Percentiles rank a stretch among this genome's conserved stretches.
These are phyloP conservation scores for Artibeus jamaicensis DNA, from an alignment of 2,797 vertebrate species.

Conservation along the genomic window DNA sequence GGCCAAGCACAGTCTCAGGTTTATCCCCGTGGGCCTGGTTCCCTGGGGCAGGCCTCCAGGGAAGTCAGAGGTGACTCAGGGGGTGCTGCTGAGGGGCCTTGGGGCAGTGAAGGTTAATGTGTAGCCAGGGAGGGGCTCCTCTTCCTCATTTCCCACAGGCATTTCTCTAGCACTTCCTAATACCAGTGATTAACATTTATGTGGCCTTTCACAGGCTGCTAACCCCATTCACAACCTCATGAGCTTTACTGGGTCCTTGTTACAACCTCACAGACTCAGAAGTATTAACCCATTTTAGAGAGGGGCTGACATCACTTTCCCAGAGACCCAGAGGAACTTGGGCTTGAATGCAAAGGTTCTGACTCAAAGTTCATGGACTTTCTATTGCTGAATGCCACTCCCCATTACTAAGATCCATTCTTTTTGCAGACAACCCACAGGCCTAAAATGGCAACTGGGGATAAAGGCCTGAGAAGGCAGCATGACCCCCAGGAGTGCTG, in stretches of 20 bases:
- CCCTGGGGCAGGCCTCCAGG: not conserved
- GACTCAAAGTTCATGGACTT: not conserved
- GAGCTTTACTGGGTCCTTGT: not conserved
- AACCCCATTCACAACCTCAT: not conserved
- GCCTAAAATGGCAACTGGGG: not conserved
- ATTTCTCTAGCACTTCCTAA: conserved; percentile 43
- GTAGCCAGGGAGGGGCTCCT: conserved; percentile 10
- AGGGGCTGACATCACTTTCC: not conserved
- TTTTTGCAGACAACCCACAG: not conserved
- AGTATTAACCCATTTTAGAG: not conserved
- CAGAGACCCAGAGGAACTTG: not conserved
- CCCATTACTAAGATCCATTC: not conserved
- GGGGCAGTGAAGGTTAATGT: not conserved
- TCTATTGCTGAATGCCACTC: accelerated
- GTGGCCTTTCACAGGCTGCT: conserved; percentile 17
- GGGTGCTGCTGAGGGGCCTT: not conserved
- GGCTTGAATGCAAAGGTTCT: not conserved
- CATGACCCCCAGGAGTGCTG: not conserved
- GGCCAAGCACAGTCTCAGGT: not conserved
- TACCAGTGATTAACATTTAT: not conserved
- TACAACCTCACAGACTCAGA: not conserved
- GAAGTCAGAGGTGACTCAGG: not conserved
- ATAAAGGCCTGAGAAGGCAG: not conserved
- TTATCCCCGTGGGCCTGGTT: not conserved
- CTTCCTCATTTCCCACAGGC: not conserved